These are phyloP conservation scores for Phoeniculus purpureus DNA, from an alignment of 2,797 vertebrate genomes.

Conservation along the genomic window DNA sequence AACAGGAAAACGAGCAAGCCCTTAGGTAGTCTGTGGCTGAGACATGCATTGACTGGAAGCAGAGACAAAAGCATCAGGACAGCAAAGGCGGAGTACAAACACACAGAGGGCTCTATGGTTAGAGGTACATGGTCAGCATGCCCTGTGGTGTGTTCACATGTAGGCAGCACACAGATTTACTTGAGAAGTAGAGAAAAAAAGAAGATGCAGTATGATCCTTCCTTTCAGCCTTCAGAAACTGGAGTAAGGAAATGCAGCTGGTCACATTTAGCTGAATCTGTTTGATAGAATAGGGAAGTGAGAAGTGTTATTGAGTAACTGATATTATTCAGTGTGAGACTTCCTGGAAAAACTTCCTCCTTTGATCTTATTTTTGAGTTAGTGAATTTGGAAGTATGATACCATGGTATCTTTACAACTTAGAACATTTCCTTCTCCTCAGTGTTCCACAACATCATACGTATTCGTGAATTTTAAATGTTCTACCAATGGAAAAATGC, in stretches of 20 bases:
- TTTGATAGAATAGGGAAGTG: neutral
- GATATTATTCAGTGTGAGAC: accelerated
- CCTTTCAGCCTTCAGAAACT: neutral
- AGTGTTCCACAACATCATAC: neutral
- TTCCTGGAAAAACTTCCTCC: neutral
- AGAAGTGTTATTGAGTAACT: neutral
- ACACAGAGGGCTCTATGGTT: neutral
- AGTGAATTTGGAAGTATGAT: neutral
- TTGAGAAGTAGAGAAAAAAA: neutral
- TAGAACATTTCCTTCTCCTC: neutral
- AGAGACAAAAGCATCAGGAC: neutral
- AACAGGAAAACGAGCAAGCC: neutral
- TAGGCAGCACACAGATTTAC: neutral
- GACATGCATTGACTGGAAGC: neutral
- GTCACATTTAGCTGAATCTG: too few species aligned
- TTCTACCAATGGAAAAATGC: neutral
- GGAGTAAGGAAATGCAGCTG: accelerated
- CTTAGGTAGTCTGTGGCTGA: neutral
- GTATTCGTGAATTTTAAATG: neutral
- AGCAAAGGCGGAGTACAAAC: neutral
- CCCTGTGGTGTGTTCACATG: accelerated
- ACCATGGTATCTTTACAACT: neutral
- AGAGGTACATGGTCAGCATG: neutral
- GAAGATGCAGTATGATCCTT: neutral
- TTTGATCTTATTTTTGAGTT: too few species aligned